Base-by-base conservation (phyloP, 2,797 vertebrate species). In the Argya squamiceps region DNA sequence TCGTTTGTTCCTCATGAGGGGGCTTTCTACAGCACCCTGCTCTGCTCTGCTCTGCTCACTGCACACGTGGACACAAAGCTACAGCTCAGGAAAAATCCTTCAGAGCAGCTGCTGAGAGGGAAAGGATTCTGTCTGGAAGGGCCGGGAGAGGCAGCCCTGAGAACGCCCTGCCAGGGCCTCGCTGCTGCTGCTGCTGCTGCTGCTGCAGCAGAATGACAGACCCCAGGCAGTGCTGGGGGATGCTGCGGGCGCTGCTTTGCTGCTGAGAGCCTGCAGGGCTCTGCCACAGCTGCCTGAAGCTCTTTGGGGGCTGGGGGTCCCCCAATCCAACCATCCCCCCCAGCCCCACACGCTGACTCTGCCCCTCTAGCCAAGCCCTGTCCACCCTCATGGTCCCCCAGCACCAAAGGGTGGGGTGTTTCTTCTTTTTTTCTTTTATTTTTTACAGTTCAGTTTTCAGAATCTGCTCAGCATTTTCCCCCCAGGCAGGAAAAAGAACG, bases 101-200 rank as follows among this genome's bases (percentile, higher is more conserved):
- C 46, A 22, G 17, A 37, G 60, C 5, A 49, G 78, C 68, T 68
- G 68, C 30, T 0, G 12, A 15, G 67, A 69, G 39, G 22, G 70
- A 22, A 59, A 32, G 49, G 59, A 11, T 26, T 68, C 36, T 5
- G 43, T 7, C 30, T n/a, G 63, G 6, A 75, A 19, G 60, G 50
- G 56, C 14, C 3, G 2, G 70, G 91, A 83, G 64, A 56, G 10
- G 18, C 76, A 63, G 84, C 50, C 36, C 78, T 2, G 1, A 12
- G 43, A 60, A 10, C 1, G 2, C 26, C 13, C 21, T 5, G 4
- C 0, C 5, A 7, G 27, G 1, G 19, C 65, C 6, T 16, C 0
- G 32, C 41, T 36, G 7, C 15, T 1, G 43, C 43, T 43, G 43
- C 43, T 44, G 43, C 43, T 44, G 49, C 19, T 1, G 24, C 79